These are phyloP conservation scores for Dasysyrphus tricinctus DNA, from an alignment of 2,888 invertebrate species.

Conservation along the genomic window DNA sequence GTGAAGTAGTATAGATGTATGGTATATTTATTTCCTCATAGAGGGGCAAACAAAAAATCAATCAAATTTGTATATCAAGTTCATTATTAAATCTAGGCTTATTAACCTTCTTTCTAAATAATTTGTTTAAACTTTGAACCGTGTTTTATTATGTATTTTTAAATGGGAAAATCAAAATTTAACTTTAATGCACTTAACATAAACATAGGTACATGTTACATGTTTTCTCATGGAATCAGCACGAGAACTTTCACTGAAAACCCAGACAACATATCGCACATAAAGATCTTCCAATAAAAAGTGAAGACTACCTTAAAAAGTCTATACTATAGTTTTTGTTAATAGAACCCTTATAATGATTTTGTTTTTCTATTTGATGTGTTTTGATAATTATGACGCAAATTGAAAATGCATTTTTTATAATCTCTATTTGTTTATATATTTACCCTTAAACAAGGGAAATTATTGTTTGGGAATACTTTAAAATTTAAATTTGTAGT, in stretches of 20 bases:
- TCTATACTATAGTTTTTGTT: neutral
- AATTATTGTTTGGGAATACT: neutral
- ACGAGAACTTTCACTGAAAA: constrained; percentile 37
- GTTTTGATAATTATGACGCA: too few species aligned
- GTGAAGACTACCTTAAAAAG: neutral
- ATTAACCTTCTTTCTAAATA: too few species aligned
- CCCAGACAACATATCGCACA: neutral
- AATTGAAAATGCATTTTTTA: too few species aligned
- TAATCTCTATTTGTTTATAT: neutral
- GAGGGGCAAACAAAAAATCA: neutral
- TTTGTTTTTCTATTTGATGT: neutral
- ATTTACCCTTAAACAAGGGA: neutral
- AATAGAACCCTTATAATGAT: neutral
- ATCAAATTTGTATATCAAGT: too few species aligned
- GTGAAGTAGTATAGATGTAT: neutral
- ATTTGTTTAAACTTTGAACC: too few species aligned
- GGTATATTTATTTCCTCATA: neutral
- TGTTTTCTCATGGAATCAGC: constrained; percentile 1
- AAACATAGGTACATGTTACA: neutral
- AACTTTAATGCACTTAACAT: neutral
- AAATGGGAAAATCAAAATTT: neutral
- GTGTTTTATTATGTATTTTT: neutral
- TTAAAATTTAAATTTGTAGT: neutral
- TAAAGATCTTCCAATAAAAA: neutral
- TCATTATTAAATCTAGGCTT: too few species aligned